These are phyloP conservation scores for Zaprionus bogoriensis DNA, from an alignment of 2,888 invertebrate genomes.

Conservation along the genomic window DNA sequence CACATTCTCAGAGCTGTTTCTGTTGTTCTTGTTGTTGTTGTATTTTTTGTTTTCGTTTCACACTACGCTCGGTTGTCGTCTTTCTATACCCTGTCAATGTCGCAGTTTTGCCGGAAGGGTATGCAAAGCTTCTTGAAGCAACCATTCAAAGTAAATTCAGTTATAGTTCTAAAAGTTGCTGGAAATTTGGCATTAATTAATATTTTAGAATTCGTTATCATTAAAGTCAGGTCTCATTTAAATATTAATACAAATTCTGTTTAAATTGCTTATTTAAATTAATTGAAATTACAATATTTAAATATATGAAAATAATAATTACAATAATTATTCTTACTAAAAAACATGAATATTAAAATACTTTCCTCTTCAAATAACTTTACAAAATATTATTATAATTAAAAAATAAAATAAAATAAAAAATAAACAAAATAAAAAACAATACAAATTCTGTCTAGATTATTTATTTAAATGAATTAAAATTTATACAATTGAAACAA, in stretches of 20 bases:
- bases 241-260: too few species aligned
- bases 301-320: not conserved
- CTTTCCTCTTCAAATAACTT: not conserved
- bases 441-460: too few species aligned
- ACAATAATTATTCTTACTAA: not conserved
- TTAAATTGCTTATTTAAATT: not conserved
- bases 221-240: too few species aligned
- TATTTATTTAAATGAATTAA: too few species aligned
- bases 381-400: not conserved
- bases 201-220: too few species aligned
- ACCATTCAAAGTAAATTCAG: too few species aligned
- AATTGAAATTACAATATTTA: not conserved
- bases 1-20: conserved; percentile 22
- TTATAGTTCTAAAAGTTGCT: too few species aligned
- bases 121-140: not conserved
- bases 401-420: not conserved
- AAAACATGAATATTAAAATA: not conserved
- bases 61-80: conserved; percentile 18
- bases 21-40: conserved; percentile 11
- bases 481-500: too few species aligned
- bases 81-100: conserved; percentile 10
- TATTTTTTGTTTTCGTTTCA: too few species aligned
- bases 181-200: not conserved
- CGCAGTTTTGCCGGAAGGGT: not conserved
- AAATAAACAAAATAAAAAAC: too few species aligned